phyloP scores from a whole-genome alignment of 1,140 invertebrate species.

The Nebria ingens region DNA sequence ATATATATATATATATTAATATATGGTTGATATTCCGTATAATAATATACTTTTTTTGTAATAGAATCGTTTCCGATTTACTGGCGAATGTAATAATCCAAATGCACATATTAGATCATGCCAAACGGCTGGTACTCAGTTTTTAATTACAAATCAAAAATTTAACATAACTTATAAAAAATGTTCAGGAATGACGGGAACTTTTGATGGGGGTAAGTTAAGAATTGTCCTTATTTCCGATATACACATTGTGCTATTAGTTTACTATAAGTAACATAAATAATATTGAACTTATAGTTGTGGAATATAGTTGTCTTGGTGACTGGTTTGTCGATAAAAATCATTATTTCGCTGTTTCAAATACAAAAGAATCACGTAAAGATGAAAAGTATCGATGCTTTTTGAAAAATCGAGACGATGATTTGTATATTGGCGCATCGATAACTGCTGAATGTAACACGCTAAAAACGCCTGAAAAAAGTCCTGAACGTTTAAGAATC shows the following conservation, averaged over 20 bases:
- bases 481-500: constrained; percentile 79
- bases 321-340: constrained; percentile 94
- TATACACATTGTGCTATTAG: constrained; percentile 15
- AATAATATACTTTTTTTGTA: too few relatives aligned
- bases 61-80: constrained; percentile 75
- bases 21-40: too few relatives aligned
- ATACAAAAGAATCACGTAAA: constrained; percentile 86
- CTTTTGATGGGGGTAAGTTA: constrained; percentile 68
- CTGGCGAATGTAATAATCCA: constrained; percentile 77
- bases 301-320: constrained; percentile 87
- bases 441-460: constrained; percentile 89
- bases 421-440: constrained; percentile 79
- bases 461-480: constrained; percentile 84
- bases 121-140: constrained; percentile 90
- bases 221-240: constrained; percentile 10
- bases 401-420: constrained; percentile 87
- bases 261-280: too few relatives aligned
- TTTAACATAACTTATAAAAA: constrained; percentile 90
- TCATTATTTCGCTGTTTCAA: constrained; percentile 89
- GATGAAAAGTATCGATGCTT: constrained; percentile 92
- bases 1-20: too few relatives aligned
- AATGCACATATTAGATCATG: constrained; percentile 87
- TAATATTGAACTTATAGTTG: too few relatives aligned
- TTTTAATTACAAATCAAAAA: constrained; percentile 93
- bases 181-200: constrained; percentile 74